Conservation (phyloP, 2,888 invertebrate species). For the Dyspetes luteomarginatus region DNA sequence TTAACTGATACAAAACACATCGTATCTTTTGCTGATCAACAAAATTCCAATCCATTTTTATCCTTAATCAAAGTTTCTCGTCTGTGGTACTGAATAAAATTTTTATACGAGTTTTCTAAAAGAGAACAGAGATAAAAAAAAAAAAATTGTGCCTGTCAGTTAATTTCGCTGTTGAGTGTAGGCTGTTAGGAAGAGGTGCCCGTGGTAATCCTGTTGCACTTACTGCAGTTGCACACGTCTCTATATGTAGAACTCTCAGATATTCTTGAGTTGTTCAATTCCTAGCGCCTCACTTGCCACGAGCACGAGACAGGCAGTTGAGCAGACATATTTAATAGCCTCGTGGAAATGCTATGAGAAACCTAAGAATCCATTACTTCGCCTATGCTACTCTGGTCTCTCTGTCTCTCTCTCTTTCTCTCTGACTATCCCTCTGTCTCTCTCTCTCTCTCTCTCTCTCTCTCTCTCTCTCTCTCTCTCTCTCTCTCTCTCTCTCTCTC, state of each 20-base stretch:
- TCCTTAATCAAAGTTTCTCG: too few species aligned
- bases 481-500: not conserved
- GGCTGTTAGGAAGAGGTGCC: not conserved
- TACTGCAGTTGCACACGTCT: constrained; percentile 8
- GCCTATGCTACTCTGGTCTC: not conserved
- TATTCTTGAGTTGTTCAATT: constrained; percentile 40
- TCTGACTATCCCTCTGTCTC: too few species aligned
- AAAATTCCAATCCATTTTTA: too few species aligned
- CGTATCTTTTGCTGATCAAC: too few species aligned
- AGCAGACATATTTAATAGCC: constrained; percentile 53
- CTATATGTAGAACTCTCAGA: constrained; percentile 17
- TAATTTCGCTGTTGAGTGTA: not conserved
- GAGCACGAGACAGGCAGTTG: constrained; percentile 44
- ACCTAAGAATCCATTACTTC: constrained; percentile 38
- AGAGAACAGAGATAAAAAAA: too few species aligned
- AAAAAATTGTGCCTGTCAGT: too few species aligned
- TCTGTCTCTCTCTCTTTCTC: not conserved
- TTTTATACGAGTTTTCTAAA: too few species aligned
- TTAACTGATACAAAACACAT: too few species aligned
- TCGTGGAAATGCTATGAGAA: constrained; percentile 40
- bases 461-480: too few species aligned
- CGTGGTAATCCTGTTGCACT: not conserved
- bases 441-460: too few species aligned
- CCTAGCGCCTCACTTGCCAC: constrained; percentile 34
- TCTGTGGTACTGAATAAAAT: too few species aligned